These are phyloP conservation scores for Ardeotis arabs DNA, from an alignment of 2,113 vertebrate genomes.

Conservation along the genomic window DNA sequence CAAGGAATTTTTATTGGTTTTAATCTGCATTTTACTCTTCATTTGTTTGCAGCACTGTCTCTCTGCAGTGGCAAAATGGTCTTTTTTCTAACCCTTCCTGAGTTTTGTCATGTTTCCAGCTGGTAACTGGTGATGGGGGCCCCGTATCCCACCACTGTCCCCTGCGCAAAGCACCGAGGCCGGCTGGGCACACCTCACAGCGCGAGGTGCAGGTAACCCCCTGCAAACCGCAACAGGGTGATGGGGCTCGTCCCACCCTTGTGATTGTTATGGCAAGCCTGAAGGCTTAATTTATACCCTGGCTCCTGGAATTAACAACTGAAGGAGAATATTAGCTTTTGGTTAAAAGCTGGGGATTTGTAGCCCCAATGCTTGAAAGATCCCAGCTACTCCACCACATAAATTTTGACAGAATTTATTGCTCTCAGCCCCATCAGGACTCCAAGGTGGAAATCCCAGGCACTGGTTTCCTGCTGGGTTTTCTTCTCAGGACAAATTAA, in stretches of 20 bases:
- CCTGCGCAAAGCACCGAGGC: rapidly evolving
- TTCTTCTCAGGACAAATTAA: background rate
- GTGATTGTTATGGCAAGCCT: background rate
- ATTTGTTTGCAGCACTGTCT: background rate
- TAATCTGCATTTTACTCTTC: conserved; percentile 27
- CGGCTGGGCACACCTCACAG: rapidly evolving
- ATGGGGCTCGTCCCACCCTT: background rate
- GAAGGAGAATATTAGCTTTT: background rate
- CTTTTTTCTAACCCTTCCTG: background rate
- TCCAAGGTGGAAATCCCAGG: background rate
- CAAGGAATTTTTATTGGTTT: conserved; percentile 33
- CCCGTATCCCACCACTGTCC: background rate
- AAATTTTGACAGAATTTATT: background rate
- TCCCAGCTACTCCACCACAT: background rate
- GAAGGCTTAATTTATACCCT: background rate
- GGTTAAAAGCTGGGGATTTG: background rate
- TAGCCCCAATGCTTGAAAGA: background rate
- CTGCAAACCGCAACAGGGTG: background rate
- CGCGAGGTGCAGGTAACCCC: background rate
- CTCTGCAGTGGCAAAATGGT: background rate
- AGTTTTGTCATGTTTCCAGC: background rate
- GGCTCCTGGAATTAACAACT: background rate
- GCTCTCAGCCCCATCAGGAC: background rate
- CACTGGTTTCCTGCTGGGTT: background rate
- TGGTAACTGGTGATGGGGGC: background rate